Evolutionary conservation across 2,113 vertebrate genomes (phyloP).

Genomic region (Pachycephala philippinensis): DNA sequence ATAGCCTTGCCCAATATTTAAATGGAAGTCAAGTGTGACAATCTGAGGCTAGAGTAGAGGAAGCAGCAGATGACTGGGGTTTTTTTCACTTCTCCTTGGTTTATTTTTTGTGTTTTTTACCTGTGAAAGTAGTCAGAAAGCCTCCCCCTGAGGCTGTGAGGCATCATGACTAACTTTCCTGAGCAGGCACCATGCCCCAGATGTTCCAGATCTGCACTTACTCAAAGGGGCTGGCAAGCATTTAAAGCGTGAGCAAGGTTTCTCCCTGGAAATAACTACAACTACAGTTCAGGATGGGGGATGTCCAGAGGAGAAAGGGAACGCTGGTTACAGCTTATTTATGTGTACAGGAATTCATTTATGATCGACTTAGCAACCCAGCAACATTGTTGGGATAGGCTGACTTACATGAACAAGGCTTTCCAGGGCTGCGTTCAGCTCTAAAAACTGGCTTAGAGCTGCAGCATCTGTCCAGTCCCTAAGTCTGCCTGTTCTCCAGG

Average conservation of each 20-base stretch:
- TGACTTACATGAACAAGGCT: background rate
- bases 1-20: background rate
- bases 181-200: background rate
- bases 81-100: background rate
- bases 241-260: background rate
- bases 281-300: background rate
- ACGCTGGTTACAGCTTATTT: background rate
- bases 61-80: background rate
- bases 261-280: background rate
- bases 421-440: background rate
- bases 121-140: background rate
- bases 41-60: background rate
- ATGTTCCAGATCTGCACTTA: background rate
- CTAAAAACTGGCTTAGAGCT: background rate
- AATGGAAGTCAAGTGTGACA: background rate
- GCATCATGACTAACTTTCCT: background rate
- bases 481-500: background rate
- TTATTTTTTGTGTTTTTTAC: background rate
- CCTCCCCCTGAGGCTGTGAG: background rate
- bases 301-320: background rate
- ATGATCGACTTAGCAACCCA: background rate
- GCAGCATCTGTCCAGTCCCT: fast-evolving
- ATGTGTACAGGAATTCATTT: background rate
- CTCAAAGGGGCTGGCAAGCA: fast-evolving
- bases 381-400: background rate